phyloP scores from a whole-genome alignment of 2,888 invertebrate genomes.

The Acronicta psi region DNA sequence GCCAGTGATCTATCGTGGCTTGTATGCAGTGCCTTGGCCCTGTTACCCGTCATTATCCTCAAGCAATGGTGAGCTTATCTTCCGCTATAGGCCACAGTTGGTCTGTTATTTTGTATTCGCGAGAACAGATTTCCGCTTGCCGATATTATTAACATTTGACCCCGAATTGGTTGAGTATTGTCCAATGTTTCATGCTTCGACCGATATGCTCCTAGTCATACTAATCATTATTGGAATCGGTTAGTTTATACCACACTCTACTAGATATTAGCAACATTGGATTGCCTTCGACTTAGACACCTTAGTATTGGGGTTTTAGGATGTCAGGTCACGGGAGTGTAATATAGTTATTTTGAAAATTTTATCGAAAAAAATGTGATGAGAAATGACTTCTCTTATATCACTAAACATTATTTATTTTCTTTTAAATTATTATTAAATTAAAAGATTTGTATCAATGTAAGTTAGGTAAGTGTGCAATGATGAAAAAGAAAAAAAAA shows the following conservation, averaged over 20 bases:
- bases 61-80: conserved; percentile 65
- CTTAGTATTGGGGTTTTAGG: conserved; percentile 4
- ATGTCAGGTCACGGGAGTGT: too few relatives aligned
- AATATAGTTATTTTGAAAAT: too few relatives aligned
- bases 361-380: too few relatives aligned
- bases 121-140: conserved; percentile 83
- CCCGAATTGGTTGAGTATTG: conserved; percentile 71
- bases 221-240: conserved; percentile 22
- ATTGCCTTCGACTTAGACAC: conserved; percentile 1
- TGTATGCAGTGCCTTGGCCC: conserved; percentile 68
- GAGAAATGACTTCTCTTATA: too few relatives aligned
- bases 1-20: conserved; percentile 8
- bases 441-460: too few relatives aligned
- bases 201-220: conserved; percentile 23
- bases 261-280: conserved; percentile 2
- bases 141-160: conserved; percentile 86
- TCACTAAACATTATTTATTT: too few relatives aligned
- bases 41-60: conserved; percentile 70
- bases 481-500: too few relatives aligned
- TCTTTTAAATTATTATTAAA: too few relatives aligned
- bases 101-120: conserved; percentile 83
- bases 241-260: conserved; percentile 8
- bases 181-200: conserved; percentile 36
- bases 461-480: too few relatives aligned
- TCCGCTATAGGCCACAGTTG: conserved; percentile 74